A percentile compares a stretch with the other conserved stretches of the same genome.
Evolutionary conservation across 2,113 vertebrate genomes (phyloP).

Genomic region (Clarias gariepinus): DNA sequence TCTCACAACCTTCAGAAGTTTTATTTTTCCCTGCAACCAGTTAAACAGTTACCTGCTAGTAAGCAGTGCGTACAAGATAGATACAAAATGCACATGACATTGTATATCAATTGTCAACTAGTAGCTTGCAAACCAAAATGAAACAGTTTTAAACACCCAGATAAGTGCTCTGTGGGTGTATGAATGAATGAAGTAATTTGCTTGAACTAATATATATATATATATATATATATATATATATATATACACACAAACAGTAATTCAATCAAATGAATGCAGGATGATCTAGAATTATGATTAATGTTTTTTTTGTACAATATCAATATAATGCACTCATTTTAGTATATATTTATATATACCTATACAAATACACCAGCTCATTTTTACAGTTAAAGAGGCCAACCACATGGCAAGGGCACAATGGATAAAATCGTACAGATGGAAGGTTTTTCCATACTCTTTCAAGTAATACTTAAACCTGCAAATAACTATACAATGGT

Average conservation of each 20-base stretch:
- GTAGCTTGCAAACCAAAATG: background rate
- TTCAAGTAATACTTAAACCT: background rate
- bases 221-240: too few species aligned
- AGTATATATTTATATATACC: too few species aligned
- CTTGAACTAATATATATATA: too few species aligned
- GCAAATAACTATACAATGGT: background rate
- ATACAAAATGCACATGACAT: background rate
- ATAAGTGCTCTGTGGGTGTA: background rate
- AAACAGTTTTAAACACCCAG: background rate
- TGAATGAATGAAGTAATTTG: background rate
- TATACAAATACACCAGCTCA: too few species aligned
- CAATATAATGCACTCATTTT: too few species aligned
- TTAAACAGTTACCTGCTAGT: background rate
- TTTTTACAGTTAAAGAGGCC: too few species aligned
- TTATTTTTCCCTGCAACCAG: conserved; percentile 79
- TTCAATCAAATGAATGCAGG: too few species aligned
- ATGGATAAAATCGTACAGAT: too few species aligned
- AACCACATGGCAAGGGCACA: too few species aligned
- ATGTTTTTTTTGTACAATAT: too few species aligned
- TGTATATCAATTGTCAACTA: background rate
- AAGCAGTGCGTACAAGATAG: background rate
- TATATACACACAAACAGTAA: too few species aligned
- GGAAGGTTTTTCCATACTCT: background rate
- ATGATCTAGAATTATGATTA: too few species aligned
- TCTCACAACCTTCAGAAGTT: conserved; percentile 72